Base-by-base conservation (phyloP, 2,113 vertebrate species). In the Puffinus mauretanicus region DNA sequence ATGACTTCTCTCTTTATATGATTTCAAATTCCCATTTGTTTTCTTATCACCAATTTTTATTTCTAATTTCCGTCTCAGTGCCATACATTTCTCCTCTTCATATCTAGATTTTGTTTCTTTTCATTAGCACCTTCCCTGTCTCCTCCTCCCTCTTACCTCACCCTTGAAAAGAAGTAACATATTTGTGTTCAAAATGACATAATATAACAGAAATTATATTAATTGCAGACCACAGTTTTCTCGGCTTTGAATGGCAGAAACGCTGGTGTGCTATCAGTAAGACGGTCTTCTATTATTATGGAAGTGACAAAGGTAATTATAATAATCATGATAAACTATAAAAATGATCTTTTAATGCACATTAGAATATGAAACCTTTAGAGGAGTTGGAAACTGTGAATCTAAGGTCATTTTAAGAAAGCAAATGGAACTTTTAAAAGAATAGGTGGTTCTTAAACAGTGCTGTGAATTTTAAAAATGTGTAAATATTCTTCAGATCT, bases 221-320 rank as follows among this genome's bases (percentile, higher is more conserved):
- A 73, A 80, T 96, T 96, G 55, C 95, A 99, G 99, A 99, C 98
- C 99, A 99, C 98, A 99, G 99, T 96, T 99, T 99, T 90, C 99
- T 99, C 89, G 99, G 99, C 89, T 99, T 99, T 36, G 99, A 99
- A 89, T 99, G 99, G 99, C 99, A 99, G 96, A 99, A 99, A 88
- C 98, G 99, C 85, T 99, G 99, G 99, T 99, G 99, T 86, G 99
- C 98, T 70, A 97, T 99, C 36, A 99, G 98, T 96, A 98, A 98
- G 96, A 97, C 98, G 0, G 97, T 97, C 15, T 99, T 99, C 98
- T 99, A 99, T 94, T 99, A 99, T 91, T 99, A 99, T 27, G 99
- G 99, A 91, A 99, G 98, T 7, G 99, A 99, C 81, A 99, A 99
- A 99, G 99, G 99, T 99, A 98, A 86, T 87, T 85, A 25, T 3